Evolutionary conservation across 2,888 invertebrate genomes (phyloP).

Genomic region (Ormia ochracea): DNA sequence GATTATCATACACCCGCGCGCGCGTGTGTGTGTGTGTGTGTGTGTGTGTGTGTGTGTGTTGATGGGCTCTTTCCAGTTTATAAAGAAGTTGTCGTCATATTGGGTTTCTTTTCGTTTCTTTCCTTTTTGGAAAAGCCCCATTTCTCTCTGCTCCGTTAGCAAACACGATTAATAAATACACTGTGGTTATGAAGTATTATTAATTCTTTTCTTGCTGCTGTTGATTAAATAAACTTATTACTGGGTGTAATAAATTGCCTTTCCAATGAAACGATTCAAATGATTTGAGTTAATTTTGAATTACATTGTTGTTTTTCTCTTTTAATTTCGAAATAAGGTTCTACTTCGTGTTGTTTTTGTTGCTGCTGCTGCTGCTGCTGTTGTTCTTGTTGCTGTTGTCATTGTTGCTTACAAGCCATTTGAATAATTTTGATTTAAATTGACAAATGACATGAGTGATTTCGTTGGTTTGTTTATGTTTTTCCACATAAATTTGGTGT

Average conservation of each 20-base stretch:
- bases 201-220: constrained; percentile 24
- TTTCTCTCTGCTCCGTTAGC: background rate
- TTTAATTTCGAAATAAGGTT: background rate
- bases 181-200: constrained; percentile 37
- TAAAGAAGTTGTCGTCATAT: background rate
- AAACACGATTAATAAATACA: constrained; percentile 10
- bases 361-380: background rate
- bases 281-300: constrained; percentile 30
- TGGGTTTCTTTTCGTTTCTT: too few species aligned
- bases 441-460: constrained; percentile 60
- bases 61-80: constrained; percentile 46
- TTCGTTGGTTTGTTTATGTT: constrained; percentile 41
- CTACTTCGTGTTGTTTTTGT: background rate
- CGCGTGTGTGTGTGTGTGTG: too few species aligned
- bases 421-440: constrained; percentile 62
- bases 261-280: constrained; percentile 55
- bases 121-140: constrained; percentile 11
- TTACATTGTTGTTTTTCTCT: background rate
- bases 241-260: constrained; percentile 58
- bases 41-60: constrained; percentile 47
- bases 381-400: background rate
- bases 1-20: too few species aligned
- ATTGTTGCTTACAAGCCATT: constrained; percentile 29
- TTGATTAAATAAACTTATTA: constrained; percentile 59
- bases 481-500: constrained; percentile 47